phyloP scores from a whole-genome alignment of 2,888 invertebrate genomes.

The Cheilosia pagana region DNA sequence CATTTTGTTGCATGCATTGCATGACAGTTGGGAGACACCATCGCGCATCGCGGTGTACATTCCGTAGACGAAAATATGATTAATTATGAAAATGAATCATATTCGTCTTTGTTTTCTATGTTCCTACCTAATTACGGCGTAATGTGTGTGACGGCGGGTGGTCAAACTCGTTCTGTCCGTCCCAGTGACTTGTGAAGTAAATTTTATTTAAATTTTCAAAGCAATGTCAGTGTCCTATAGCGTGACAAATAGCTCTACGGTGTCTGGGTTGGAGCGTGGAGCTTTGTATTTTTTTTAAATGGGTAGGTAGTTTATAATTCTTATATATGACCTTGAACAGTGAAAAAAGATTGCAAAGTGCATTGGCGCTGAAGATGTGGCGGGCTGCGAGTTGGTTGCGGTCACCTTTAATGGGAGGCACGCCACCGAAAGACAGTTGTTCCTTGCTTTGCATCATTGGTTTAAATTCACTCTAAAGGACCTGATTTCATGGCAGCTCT shows the following conservation, averaged over 20 bases:
- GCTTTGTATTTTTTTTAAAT: not conserved
- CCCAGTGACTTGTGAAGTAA: constrained; percentile 2
- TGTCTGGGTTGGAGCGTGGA: constrained; percentile 8
- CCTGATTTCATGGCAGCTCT: too few relatives aligned
- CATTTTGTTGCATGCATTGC: constrained; percentile 40
- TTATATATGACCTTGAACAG: not conserved
- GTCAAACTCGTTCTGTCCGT: constrained; percentile 2
- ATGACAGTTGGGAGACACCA: constrained; percentile 10
- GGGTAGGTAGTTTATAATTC: not conserved
- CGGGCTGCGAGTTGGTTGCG: too few relatives aligned
- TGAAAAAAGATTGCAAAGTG: too few relatives aligned
- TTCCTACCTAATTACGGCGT: constrained; percentile 29
- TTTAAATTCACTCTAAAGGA: too few relatives aligned
- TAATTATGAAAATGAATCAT: constrained; percentile 36
- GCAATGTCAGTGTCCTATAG: constrained; percentile 44
- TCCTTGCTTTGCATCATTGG: too few relatives aligned
- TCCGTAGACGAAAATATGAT: constrained; percentile 34
- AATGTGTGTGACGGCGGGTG: not conserved
- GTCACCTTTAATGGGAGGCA: too few relatives aligned
- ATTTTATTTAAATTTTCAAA: constrained; percentile 29
- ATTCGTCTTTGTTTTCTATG: constrained; percentile 26
- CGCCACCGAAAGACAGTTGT: too few relatives aligned
- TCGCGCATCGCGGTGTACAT: not conserved
- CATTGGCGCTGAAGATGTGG: too few relatives aligned
- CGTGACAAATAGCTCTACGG: constrained; percentile 34